phyloP scores from a whole-genome alignment of 2,888 invertebrate species.

The Cactoblastis cactorum region DNA sequence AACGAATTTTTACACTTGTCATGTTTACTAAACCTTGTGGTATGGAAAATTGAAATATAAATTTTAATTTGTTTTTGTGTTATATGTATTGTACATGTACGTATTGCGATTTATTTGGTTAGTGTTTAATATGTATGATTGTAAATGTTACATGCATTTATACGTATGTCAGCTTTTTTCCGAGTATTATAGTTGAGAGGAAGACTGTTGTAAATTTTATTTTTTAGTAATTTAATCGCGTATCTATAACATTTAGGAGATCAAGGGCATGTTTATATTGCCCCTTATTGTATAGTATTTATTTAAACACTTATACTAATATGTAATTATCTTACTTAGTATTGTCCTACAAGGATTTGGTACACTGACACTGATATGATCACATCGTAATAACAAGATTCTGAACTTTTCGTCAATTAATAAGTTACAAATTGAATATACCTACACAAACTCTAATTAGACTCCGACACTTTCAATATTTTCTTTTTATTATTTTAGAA shows the following conservation, averaged over 20 bases:
- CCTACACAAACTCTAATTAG: not conserved
- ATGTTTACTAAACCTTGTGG: too few species aligned
- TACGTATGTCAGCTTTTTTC: constrained; percentile 12
- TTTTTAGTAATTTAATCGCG: not conserved
- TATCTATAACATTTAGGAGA: constrained; percentile 10
- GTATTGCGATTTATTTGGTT: too few species aligned
- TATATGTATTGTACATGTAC: too few species aligned
- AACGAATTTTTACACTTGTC: too few species aligned
- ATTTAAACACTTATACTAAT: not conserved
- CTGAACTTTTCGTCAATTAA: not conserved
- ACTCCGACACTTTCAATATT: not conserved
- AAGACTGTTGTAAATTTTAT: constrained; percentile 22
- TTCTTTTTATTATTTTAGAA: too few species aligned
- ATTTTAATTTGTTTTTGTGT: too few species aligned
- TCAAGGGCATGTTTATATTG: constrained; percentile 1
- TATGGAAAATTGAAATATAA: too few species aligned
- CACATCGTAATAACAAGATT: not conserved
- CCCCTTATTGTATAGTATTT: not conserved
- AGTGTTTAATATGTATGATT: too few species aligned
- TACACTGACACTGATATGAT: not conserved
- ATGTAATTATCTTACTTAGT: constrained; percentile 20
- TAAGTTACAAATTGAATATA: too few species aligned
- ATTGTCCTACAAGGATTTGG: constrained; percentile 26
- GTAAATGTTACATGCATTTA: too few species aligned
- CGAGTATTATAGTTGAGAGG: constrained; percentile 20